phyloP scores from a whole-genome alignment of 2,888 invertebrate genomes.

The Dynastes maya region DNA sequence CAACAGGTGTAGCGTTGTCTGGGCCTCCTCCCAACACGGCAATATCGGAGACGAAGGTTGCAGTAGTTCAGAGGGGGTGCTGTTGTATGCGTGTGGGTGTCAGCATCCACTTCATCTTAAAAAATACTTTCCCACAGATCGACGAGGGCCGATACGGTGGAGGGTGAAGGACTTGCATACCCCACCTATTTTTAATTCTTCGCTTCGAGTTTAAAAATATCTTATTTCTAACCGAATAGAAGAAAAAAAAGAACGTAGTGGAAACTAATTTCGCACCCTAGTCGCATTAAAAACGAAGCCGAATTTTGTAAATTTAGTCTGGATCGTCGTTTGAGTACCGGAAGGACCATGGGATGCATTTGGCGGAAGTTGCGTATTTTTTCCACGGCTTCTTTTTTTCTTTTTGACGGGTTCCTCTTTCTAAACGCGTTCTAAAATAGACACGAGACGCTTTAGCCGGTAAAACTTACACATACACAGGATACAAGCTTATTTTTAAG shows the following conservation, averaged over 20 bases:
- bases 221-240: conserved; percentile 61
- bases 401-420: no score
- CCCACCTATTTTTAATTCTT: no score
- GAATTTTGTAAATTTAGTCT: no score
- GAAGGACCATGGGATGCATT: no score
- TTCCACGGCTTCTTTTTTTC: no score
- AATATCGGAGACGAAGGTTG: not conserved
- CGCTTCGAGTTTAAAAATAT: conserved; percentile 62
- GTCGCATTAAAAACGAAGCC: no score
- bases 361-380: no score
- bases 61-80: conserved; percentile 2
- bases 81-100: conserved; percentile 16
- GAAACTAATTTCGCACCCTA: conserved; percentile 65
- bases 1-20: conserved; percentile 32
- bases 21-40: not conserved
- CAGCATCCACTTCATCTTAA: conserved; percentile 37
- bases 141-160: conserved; percentile 27
- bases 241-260: conserved; percentile 49
- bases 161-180: not conserved
- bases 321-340: no score
- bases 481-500: conserved; percentile 26
- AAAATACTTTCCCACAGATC: conserved; percentile 34
- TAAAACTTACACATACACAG: not conserved
- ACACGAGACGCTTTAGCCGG: no score
- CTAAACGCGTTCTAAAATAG: no score